Evolutionary conservation across 2,113 vertebrate species (phyloP).

Genomic region (Scortum barcoo): DNA sequence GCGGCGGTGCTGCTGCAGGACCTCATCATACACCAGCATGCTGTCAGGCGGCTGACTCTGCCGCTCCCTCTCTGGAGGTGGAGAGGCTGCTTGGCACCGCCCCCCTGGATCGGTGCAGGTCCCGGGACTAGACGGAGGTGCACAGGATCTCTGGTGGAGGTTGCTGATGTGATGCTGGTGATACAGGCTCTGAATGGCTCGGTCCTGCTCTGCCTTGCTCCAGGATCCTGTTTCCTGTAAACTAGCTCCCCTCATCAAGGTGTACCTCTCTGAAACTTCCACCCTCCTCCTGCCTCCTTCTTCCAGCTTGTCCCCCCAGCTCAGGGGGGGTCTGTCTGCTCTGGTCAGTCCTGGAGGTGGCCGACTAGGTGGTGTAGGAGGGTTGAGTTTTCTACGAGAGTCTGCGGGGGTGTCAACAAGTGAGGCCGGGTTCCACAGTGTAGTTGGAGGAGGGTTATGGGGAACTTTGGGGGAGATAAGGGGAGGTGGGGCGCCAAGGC

Average conservation of each 20-base stretch:
- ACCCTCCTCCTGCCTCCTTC: slow-evolving; percentile 85
- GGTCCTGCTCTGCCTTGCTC: slow-evolving; percentile 89
- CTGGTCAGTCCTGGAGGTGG: slow-evolving; percentile 83
- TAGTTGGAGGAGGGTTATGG: slow-evolving; percentile 84
- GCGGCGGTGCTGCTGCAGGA: slow-evolving; percentile 91
- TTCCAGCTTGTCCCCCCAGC: slow-evolving; percentile 81
- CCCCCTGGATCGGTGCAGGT: slow-evolving; percentile 77
- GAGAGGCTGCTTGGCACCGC: slow-evolving; percentile 48
- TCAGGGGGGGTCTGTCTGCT: slow-evolving; percentile 67
- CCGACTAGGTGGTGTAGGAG: slow-evolving; percentile 77
- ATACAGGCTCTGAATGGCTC: slow-evolving; percentile 85
- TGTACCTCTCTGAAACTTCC: slow-evolving; percentile 86
- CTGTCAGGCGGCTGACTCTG: slow-evolving; percentile 80
- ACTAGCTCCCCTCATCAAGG: slow-evolving; percentile 77
- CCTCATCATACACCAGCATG: slow-evolving; percentile 90
- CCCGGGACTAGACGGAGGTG: slow-evolving; percentile 61
- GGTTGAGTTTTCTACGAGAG: slow-evolving; percentile 78
- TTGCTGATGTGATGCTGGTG: slow-evolving; percentile 63
- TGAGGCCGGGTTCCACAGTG: slow-evolving; percentile 95
- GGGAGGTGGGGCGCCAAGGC: slow-evolving; percentile 92
- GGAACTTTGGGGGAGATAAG: slow-evolving; percentile 95
- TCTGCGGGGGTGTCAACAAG: slow-evolving; percentile 88
- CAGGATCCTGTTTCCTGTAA: slow-evolving; percentile 84
- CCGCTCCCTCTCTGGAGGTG: slow-evolving; percentile 50
- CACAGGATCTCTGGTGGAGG: slow-evolving; percentile 84